These are phyloP conservation scores for Ornithoptera priamus DNA, from an alignment of 2,888 invertebrate species.

Conservation along the genomic window DNA sequence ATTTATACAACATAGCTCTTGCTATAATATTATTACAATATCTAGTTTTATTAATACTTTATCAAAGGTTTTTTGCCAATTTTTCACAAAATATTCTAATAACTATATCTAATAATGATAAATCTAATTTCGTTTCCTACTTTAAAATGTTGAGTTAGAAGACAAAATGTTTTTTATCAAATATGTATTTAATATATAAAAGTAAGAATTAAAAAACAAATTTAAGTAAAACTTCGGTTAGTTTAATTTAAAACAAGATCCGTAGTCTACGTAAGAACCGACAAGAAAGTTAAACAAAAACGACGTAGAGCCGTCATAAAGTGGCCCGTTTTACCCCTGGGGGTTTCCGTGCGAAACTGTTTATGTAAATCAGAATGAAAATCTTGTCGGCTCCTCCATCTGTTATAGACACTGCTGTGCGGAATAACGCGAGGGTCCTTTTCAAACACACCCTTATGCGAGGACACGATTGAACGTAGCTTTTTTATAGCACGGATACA, in stretches of 20 bases:
- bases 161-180: not conserved
- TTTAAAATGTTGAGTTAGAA: not conserved
- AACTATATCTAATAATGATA: too few relatives aligned
- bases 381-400: constrained; percentile 53
- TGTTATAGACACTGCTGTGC: constrained; percentile 52
- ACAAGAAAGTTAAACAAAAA: constrained; percentile 36
- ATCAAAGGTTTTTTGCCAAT: not conserved
- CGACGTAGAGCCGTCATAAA: constrained; percentile 42
- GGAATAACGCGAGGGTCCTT: constrained; percentile 58
- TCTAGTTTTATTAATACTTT: not conserved
- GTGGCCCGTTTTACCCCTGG: constrained; percentile 42
- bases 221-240: constrained; percentile 9
- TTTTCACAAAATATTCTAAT: not conserved
- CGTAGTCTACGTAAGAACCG: constrained; percentile 19
- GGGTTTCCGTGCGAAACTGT: constrained; percentile 53
- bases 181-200: not conserved
- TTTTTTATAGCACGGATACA: constrained; percentile 71
- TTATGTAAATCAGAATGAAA: constrained; percentile 61
- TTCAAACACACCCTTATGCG: constrained; percentile 63
- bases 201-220: not conserved
- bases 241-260: constrained; percentile 29
- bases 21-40: not conserved
- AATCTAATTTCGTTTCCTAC: not conserved
- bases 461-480: constrained; percentile 62
- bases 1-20: too few relatives aligned